Conservation (phyloP, 2,888 invertebrate genomes). For the Arenicola marina region DNA sequence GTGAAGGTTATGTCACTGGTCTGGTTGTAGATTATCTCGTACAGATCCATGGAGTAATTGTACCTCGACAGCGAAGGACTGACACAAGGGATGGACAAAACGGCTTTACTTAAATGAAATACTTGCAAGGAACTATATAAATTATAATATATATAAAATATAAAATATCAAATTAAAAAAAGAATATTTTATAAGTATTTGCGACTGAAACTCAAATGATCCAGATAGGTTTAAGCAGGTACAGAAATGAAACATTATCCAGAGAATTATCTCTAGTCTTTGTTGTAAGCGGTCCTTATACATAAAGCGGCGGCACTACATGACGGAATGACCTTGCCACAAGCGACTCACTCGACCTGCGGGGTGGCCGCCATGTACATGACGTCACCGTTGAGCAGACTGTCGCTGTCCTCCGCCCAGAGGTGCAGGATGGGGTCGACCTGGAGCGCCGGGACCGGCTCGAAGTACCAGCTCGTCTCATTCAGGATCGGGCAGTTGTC, state of each 20-base stretch:
- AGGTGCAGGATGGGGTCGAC: conserved; percentile 33
- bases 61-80: conserved; percentile 36
- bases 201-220: not conserved
- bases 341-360: conserved; percentile 9
- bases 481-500: conserved; percentile 49
- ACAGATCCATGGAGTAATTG: conserved; percentile 26
- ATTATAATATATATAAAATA: too few species aligned
- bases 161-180: too few species aligned
- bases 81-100: too few species aligned
- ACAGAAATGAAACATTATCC: not conserved
- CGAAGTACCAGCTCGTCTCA: conserved; percentile 31
- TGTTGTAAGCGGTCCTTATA: not conserved
- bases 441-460: conserved; percentile 42
- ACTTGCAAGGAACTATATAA: too few species aligned
- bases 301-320: not conserved
- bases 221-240: not conserved
- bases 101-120: too few species aligned
- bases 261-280: too few species aligned
- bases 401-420: conserved; percentile 42
- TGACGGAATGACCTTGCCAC: not conserved
- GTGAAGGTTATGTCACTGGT: conserved; percentile 39
- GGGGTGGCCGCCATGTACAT: conserved; percentile 7
- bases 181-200: not conserved
- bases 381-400: conserved; percentile 3
- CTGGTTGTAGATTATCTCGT: conserved; percentile 38